Base-by-base conservation (phyloP, 2,888 invertebrate genomes). In the Agonum fuliginosum region DNA sequence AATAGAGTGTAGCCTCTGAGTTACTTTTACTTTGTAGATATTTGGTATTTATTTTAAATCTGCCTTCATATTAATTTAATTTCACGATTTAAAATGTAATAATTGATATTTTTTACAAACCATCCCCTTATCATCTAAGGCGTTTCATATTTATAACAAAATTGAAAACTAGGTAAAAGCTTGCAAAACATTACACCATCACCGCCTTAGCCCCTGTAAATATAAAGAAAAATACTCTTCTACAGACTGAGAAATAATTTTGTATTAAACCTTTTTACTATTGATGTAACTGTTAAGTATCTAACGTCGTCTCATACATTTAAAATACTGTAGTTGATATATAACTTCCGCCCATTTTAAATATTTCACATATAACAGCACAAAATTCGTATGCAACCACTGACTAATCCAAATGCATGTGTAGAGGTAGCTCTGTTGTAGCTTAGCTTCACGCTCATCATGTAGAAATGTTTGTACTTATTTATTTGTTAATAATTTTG, bases 261-360 rank as follows among this genome's bases (percentile, higher is more conserved):
- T 65, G 24, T 43, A 73, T 46, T 22, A 62, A 62, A 62, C 27
- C 58, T 62, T 62, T 62, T 62, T 62, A 62, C 58, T 27, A 30
- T 62, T 62, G 17, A 62, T 62, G 30, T 62, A 62, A 62, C 30
- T 19, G 58, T 27, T 62, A 62, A 14, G 17, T 3, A 27, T 62
- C 27, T n/a, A 22, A 54, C 24, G 22, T 62, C 30, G 27, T 4
- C 58, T 27, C 58, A 62, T 62, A 62, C 30, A 62, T 62, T 30
- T 62, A 62, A 62, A 30, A 62, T 62, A 12, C n/a, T 30, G 30
- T 62, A 62, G 41, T 27, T 74, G 43, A 62, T 62, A 58, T 74
- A 37, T 62, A 37, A 62, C 46, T 78, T 82, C 82, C 81, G 80
- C 79, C 81, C 80, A 82, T 81, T 81, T 81, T 80, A 10, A 58